phyloP scores from a whole-genome alignment of 2,797 vertebrate genomes.

The Pipistrellus pygmaeus region DNA sequence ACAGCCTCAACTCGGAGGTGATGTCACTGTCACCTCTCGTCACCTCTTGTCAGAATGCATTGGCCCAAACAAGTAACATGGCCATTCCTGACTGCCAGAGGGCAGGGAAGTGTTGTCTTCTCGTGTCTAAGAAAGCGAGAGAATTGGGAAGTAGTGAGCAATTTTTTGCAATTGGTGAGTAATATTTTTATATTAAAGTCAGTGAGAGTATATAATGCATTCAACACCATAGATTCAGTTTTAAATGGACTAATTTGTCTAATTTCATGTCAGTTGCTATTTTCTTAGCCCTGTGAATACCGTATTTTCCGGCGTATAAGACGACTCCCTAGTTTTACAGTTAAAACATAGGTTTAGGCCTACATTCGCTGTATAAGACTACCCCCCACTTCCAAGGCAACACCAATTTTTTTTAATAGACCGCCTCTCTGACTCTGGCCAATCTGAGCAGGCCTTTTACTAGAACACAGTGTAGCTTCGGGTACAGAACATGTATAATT shows the following conservation, averaged over 20 bases:
- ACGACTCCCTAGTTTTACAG: no score
- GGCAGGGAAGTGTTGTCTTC: accelerated
- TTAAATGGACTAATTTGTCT: background rate
- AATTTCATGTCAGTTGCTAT: background rate
- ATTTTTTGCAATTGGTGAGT: background rate
- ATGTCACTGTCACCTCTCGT: background rate
- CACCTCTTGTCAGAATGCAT: background rate
- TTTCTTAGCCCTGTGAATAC: background rate
- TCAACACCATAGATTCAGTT: background rate
- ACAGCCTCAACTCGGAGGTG: background rate
- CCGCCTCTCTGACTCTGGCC: no score
- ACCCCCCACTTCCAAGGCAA: no score
- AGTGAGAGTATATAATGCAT: background rate
- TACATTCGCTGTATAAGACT: no score
- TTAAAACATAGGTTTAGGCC: no score
- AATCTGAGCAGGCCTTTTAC: no score
- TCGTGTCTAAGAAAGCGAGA: no score
- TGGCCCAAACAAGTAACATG: background rate
- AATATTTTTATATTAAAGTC: background rate
- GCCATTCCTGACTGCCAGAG: background rate
- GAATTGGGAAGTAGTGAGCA: background rate
- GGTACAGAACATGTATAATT: no score
- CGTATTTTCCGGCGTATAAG: no score
- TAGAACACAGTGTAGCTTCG: no score
- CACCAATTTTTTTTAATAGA: no score